Conservation (phyloP, 2,113 vertebrate species). For the Tapirus terrestris region DNA sequence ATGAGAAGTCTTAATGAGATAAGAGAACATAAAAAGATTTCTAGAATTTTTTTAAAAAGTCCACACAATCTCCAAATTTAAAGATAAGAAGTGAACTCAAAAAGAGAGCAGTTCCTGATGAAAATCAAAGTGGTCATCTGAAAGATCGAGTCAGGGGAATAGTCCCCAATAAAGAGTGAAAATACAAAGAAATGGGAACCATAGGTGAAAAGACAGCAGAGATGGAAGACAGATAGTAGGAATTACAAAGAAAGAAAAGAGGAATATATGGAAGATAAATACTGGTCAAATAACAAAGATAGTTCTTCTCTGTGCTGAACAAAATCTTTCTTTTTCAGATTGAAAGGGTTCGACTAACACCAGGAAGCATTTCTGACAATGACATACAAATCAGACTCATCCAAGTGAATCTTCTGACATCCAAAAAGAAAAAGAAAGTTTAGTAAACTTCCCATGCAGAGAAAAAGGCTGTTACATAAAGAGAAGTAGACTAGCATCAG, state of each 20-base stretch:
- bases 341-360: neutral
- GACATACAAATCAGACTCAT: neutral
- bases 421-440: neutral
- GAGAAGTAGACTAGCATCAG: neutral
- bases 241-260: neutral
- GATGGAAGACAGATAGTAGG: neutral
- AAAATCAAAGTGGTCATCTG: neutral
- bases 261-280: neutral
- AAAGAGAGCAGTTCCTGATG: neutral
- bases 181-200: neutral
- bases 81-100: neutral
- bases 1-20: neutral
- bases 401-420: neutral
- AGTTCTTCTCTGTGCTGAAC: neutral
- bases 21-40: neutral
- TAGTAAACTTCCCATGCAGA: neutral
- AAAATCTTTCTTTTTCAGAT: neutral
- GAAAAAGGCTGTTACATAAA: neutral
- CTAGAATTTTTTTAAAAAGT: neutral
- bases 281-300: neutral
- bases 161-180: neutral
- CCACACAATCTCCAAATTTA: neutral
- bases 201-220: neutral
- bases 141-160: neutral
- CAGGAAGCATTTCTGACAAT: neutral